Evolutionary conservation across 2,797 vertebrate species (phyloP), one percentile per base, ranked within the genome.

Genomic region (Malacoraja senta): DNA sequence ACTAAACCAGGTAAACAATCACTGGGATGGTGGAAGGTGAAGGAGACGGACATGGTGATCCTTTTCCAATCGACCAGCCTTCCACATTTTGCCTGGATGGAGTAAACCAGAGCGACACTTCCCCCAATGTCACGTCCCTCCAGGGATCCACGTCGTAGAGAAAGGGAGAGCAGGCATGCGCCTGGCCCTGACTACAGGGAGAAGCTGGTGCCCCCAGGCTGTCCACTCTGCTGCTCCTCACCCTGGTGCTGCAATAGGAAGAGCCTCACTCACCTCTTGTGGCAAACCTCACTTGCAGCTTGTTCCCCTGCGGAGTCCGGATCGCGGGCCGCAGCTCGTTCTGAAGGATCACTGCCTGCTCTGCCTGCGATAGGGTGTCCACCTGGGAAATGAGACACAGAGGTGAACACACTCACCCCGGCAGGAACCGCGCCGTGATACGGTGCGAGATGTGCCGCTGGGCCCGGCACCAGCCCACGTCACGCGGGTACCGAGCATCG

Each of bases 291-390:
- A 99, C 96, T 93, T 98, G 96, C 0, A 99, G 97, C 68, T 97
- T 98, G 95, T 99, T 99, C 95, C 98, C 98, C 97, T 98, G 99
- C 94, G 98, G 98, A 76, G 97, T 95, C 95, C 97, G 98, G 95
- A 96, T 96, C 72, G 97, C 97, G 8, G 98, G 97, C n/a, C 99
- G 96, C 91, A 97, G 96, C 93, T 99, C 98, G 24, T 99, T 99
- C n/a, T 97, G 97, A 94, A 99, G 96, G 93, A 99, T 96, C 93
- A 98, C 99, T 77, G 98, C 97, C 93, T 97, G 96, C 96, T 99
- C 99, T 6, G 96, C 96, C 72, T 96, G 95, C 68, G 98, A 98
- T 91, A 99, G 96, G 10, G 97, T 96, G 58, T 98, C 97, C 96
- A 97, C 94, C 98, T 99, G 19, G 32, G 96, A 81, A 15, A 94